A percentile compares a stretch with the other conserved stretches of the same genome.
Evolutionary conservation across 2,113 vertebrate genomes (phyloP).

Genomic region (Scolopax mira): DNA sequence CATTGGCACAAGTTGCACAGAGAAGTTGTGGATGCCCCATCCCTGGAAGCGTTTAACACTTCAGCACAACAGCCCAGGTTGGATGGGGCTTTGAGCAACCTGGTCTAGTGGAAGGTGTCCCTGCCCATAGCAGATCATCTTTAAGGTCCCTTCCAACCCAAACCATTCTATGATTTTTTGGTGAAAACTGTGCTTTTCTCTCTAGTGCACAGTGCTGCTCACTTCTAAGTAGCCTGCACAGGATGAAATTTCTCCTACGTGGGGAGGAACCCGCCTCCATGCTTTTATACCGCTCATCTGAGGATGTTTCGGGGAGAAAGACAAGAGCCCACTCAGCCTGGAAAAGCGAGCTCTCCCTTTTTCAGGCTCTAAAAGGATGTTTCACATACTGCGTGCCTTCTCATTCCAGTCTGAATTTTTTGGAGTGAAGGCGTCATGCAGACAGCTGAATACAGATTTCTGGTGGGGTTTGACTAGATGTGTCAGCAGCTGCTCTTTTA

Average conservation of each 20-base stretch:
- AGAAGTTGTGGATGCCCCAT: background rate
- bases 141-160: background rate
- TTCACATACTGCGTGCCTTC: accelerated
- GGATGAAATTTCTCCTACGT: accelerated
- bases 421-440: background rate
- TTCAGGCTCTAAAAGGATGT: accelerated
- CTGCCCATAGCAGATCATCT: background rate
- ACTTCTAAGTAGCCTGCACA: accelerated
- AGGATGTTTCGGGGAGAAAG: accelerated
- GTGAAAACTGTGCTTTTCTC: background rate
- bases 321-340: accelerated
- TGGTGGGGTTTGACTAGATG: background rate
- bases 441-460: background rate
- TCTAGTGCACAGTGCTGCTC: accelerated
- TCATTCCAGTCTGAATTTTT: background rate
- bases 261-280: accelerated
- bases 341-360: no score
- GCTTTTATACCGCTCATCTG: accelerated
- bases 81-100: background rate
- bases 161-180: background rate
- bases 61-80: background rate
- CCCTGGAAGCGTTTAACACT: background rate
- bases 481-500: background rate
- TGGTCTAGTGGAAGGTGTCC: background rate
- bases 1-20: background rate